Conservation (phyloP, 1,140 invertebrate species). For the Apis mellifera region DNA sequence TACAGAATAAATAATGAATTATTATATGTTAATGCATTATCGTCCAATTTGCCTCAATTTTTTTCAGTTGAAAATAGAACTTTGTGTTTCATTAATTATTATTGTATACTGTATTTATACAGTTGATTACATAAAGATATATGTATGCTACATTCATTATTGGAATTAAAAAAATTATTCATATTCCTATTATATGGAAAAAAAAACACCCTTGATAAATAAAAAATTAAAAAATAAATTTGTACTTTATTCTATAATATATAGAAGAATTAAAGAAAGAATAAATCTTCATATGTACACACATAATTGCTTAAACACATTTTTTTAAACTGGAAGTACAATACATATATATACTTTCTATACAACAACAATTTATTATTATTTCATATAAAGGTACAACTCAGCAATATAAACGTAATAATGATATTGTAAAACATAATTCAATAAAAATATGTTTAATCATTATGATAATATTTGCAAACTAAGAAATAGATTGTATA, state of each 20-base stretch:
- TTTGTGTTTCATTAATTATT: slow-evolving; percentile 59
- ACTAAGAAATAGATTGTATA: background rate
- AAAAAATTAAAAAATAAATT: slow-evolving; percentile 63
- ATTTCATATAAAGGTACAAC: slow-evolving; percentile 27
- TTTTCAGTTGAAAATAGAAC: slow-evolving; percentile 52
- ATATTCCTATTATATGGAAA: background rate
- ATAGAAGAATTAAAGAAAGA: background rate
- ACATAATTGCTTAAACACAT: background rate
- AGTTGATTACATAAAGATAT: slow-evolving; percentile 56
- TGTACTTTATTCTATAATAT: slow-evolving; percentile 8
- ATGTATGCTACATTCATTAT: slow-evolving; percentile 73
- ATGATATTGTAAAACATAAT: background rate
- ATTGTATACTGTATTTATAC: slow-evolving; percentile 56
- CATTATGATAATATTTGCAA: background rate
- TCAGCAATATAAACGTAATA: slow-evolving; percentile 5
- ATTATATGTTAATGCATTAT: slow-evolving; percentile 59
- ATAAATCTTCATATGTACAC: slow-evolving; percentile 3
- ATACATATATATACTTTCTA: background rate
- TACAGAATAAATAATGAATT: slow-evolving; percentile 55
- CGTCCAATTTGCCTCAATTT: slow-evolving; percentile 50
- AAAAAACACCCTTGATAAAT: slow-evolving; percentile 72
- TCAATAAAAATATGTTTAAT: background rate
- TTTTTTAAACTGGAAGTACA: background rate
- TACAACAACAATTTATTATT: slow-evolving; percentile 1
- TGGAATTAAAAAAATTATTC: slow-evolving; percentile 46